These are phyloP conservation scores for Pyrocoelia pectoralis DNA, from an alignment of 2,888 invertebrate species.

Conservation along the genomic window DNA sequence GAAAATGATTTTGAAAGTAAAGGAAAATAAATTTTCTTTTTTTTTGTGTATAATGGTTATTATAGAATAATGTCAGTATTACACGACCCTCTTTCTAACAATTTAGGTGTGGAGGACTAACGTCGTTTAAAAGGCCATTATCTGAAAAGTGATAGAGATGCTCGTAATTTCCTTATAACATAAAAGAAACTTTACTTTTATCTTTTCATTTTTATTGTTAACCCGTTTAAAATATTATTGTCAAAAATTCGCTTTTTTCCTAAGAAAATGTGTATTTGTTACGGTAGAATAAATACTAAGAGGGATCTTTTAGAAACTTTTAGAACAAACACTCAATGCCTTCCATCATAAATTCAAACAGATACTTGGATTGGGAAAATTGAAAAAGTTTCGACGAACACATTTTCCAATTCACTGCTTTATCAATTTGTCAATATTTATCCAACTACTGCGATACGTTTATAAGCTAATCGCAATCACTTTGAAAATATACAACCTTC, in stretches of 20 bases:
- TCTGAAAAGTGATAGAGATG: conserved; percentile 9
- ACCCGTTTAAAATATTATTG: conserved; percentile 9
- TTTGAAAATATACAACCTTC: background rate
- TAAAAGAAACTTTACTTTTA: conserved; percentile 5
- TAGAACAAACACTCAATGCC: conserved; percentile 6
- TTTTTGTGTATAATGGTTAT: no score
- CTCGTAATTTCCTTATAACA: conserved; percentile 15
- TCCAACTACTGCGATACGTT: background rate
- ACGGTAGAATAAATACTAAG: background rate
- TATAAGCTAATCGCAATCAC: background rate
- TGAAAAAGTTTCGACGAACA: conserved; percentile 11
- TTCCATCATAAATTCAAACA: conserved; percentile 16
- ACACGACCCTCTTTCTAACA: conserved; percentile 6
- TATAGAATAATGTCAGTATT: conserved; percentile 18
- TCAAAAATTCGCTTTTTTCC: background rate
- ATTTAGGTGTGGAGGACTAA: conserved; percentile 13
- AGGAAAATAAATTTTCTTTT: conserved; percentile 22
- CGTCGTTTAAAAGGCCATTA: conserved; percentile 22
- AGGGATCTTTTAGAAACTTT: conserved; percentile 5
- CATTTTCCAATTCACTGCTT: conserved; percentile 14
- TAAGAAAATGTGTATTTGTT: background rate
- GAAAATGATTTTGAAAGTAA: conserved; percentile 25
- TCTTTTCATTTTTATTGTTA: background rate
- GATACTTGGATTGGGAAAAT: conserved; percentile 9
- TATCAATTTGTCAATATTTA: conserved; percentile 16